A percentile compares a stretch with the other conserved stretches of the same genome.
These are phyloP conservation scores for Lepus townsendii DNA, from an alignment of 2,797 vertebrate genomes.

Conservation along the genomic window DNA sequence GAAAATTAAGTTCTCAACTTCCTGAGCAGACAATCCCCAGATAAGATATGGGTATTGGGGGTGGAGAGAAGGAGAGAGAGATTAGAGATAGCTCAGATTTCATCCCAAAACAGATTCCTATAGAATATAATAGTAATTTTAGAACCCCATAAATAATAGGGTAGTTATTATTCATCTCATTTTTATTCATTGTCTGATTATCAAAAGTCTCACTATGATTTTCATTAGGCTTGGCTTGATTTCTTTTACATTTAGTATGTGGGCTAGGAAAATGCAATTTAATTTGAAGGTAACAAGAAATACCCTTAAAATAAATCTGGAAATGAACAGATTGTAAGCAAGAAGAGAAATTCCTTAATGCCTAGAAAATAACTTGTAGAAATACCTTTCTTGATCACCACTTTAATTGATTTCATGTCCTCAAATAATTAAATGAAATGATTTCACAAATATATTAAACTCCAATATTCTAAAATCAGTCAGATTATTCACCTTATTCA, in stretches of 20 bases:
- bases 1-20: conserved; percentile 24
- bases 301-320: conserved; percentile 15
- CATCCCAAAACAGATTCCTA: background rate
- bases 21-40: background rate
- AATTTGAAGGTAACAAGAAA: conserved; percentile 64
- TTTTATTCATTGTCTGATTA: conserved; percentile 33
- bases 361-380: conserved; percentile 23
- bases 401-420: conserved; percentile 50
- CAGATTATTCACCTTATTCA: background rate
- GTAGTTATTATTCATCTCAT: conserved; percentile 1
- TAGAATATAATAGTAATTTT: conserved; percentile 7
- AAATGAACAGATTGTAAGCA: conserved; percentile 51
- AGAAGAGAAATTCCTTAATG: conserved; percentile 35
- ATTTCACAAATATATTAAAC: conserved; percentile 27
- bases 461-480: conserved; percentile 32
- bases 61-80: too few relatives aligned
- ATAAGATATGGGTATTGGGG: background rate
- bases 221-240: conserved; percentile 58
- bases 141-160: conserved; percentile 32
- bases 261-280: background rate
- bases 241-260: conserved; percentile 61
- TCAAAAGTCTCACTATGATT: conserved; percentile 45
- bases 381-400: background rate
- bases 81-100: background rate
- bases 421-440: conserved; percentile 35